phyloP scores from a whole-genome alignment of 2,797 vertebrate species.

The Channallabes apus region DNA sequence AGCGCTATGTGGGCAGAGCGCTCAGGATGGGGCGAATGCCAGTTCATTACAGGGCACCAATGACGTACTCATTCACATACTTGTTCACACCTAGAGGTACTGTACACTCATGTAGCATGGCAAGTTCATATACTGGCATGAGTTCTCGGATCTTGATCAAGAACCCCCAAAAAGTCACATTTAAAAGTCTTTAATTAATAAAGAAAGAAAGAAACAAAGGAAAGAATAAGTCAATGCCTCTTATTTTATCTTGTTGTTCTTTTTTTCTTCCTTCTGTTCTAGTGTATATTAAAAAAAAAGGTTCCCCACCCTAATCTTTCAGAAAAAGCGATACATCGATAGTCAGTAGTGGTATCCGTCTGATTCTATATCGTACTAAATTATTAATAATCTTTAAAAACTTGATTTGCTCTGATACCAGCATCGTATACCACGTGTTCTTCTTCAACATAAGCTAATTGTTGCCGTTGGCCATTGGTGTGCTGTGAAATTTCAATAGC shows the following conservation, averaged over 20 bases:
- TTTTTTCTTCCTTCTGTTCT: not conserved
- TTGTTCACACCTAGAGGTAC: not conserved
- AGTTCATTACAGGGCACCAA: not conserved
- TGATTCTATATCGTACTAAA: no score
- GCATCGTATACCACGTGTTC: not conserved
- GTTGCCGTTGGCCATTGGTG: not conserved
- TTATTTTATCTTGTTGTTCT: not conserved
- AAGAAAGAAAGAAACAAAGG: not conserved
- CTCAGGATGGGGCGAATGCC: no score
- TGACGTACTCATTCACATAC: not conserved
- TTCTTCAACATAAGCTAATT: not conserved
- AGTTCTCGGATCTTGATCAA: no score
- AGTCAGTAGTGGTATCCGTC: not conserved
- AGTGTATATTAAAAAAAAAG: no score
- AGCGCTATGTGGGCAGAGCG: not conserved
- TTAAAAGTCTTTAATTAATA: constrained; percentile 68
- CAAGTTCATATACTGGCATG: not conserved
- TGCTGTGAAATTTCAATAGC: not conserved
- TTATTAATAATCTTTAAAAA: not conserved
- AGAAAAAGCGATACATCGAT: not conserved
- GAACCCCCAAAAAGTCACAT: constrained; percentile 36
- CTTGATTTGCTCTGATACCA: not conserved
- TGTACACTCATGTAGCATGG: not conserved
- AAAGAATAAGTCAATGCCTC: constrained; percentile 7
- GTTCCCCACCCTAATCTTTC: not conserved